These are phyloP conservation scores for Syngnathus floridae DNA, from an alignment of 2,113 vertebrate genomes.

Conservation along the genomic window DNA sequence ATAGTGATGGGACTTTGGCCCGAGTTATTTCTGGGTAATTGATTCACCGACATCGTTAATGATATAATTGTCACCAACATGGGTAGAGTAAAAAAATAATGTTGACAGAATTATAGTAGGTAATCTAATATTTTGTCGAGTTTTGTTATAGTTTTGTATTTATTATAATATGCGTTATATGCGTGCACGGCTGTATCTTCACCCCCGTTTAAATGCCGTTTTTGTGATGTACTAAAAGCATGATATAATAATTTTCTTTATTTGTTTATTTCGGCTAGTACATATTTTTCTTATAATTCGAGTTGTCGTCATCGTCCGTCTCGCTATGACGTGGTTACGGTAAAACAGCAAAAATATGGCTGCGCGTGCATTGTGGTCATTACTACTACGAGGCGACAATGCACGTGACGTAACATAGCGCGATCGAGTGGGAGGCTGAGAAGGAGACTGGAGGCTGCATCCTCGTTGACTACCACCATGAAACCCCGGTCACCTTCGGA, in stretches of 20 bases:
- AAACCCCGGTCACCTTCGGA: constrained; percentile 54
- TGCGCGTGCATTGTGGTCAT: neutral
- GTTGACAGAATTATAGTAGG: constrained; percentile 12
- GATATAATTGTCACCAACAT: neutral
- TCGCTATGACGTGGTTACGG: no score
- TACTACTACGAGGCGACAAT: constrained; percentile 35
- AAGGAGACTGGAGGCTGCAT: neutral
- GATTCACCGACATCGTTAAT: neutral
- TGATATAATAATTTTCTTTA: no score
- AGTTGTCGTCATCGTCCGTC: no score
- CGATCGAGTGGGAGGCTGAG: neutral
- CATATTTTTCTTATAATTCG: no score
- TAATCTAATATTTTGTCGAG: no score
- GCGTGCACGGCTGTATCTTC: no score
- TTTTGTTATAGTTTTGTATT: no score
- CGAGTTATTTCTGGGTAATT: neutral
- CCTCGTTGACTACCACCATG: constrained; percentile 32
- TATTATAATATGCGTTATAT: no score
- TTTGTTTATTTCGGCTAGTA: no score
- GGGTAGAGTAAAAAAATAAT: neutral
- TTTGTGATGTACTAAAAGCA: no score
- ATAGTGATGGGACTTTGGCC: neutral
- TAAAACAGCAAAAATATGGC: neutral
- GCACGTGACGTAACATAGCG: neutral
- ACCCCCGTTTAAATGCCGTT: no score